A percentile compares a stretch with the other conserved stretches of the same genome.
Conservation (phyloP, 2,888 invertebrate genomes). For the Atethmia centrago region DNA sequence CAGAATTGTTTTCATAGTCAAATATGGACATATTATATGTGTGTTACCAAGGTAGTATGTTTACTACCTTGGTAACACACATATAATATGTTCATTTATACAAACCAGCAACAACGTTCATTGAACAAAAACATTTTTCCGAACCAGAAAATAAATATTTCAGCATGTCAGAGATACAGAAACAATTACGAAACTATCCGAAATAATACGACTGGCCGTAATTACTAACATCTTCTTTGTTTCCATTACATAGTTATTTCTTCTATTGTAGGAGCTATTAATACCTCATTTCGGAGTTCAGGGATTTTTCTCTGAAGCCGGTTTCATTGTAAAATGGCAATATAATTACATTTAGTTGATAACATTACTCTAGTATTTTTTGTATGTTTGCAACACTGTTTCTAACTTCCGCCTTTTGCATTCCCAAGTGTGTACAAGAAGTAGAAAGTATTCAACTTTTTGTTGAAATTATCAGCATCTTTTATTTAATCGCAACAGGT, state of each 20-base stretch:
- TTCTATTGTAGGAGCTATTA: constrained; percentile 20
- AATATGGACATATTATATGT: no score
- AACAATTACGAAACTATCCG: constrained; percentile 42
- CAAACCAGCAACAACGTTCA: background rate
- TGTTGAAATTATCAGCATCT: no score
- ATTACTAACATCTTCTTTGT: constrained; percentile 44
- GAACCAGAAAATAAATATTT: constrained; percentile 34
- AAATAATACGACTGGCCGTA: constrained; percentile 28
- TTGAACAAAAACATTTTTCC: constrained; percentile 7
- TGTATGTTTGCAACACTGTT: no score
- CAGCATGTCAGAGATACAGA: constrained; percentile 29
- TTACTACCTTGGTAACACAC: no score
- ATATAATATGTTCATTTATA: background rate
- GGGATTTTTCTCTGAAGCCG: background rate
- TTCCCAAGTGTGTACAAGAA: no score
- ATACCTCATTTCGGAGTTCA: constrained; percentile 19
- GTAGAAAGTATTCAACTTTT: no score
- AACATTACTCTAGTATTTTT: no score
- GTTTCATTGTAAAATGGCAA: background rate
- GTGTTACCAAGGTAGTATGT: no score
- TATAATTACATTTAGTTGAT: no score
- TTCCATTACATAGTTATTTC: constrained; percentile 36
- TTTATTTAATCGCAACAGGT: no score
- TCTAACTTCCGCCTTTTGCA: no score
- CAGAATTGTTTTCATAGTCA: no score